Percentiles rank a stretch among this genome's conserved stretches.
Evolutionary conservation across 2,888 invertebrate genomes (phyloP).

Genomic region (Malachius bipustulatus): DNA sequence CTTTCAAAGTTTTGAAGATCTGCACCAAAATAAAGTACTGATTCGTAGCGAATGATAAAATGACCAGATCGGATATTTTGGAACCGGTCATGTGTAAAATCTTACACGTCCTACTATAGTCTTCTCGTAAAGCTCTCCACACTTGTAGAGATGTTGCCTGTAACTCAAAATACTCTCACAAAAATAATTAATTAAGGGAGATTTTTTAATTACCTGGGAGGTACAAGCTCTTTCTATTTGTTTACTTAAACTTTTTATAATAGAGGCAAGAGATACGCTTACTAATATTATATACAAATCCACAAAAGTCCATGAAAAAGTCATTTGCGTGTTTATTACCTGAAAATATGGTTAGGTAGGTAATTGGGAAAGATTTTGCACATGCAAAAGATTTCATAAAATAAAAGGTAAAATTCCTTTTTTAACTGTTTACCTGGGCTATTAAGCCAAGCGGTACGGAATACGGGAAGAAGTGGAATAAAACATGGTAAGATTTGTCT

Average conservation of each 20-base stretch:
- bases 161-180: slow-evolving; percentile 11
- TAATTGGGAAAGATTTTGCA: not conserved
- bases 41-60: slow-evolving; percentile 14
- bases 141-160: slow-evolving; percentile 40
- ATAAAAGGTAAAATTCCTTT: too few species aligned
- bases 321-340: slow-evolving; percentile 43
- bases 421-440: not conserved
- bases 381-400: too few species aligned
- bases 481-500: not conserved
- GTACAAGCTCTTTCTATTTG: too few species aligned
- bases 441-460: not conserved
- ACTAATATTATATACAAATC: slow-evolving; percentile 56
- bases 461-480: not conserved
- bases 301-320: slow-evolving; percentile 57
- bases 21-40: slow-evolving; percentile 14
- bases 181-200: slow-evolving; percentile 15
- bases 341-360: slow-evolving; percentile 7
- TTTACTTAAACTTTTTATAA: too few species aligned
- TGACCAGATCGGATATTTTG: slow-evolving; percentile 10
- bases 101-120: slow-evolving; percentile 11
- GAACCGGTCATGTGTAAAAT: slow-evolving; percentile 9
- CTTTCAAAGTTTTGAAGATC: slow-evolving; percentile 28
- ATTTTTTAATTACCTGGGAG: slow-evolving; percentile 4
- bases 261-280: slow-evolving; percentile 49
- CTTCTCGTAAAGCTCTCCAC: slow-evolving; percentile 13